These are phyloP conservation scores for Leucoma salicis DNA, from an alignment of 2,888 invertebrate genomes.

Conservation along the genomic window DNA sequence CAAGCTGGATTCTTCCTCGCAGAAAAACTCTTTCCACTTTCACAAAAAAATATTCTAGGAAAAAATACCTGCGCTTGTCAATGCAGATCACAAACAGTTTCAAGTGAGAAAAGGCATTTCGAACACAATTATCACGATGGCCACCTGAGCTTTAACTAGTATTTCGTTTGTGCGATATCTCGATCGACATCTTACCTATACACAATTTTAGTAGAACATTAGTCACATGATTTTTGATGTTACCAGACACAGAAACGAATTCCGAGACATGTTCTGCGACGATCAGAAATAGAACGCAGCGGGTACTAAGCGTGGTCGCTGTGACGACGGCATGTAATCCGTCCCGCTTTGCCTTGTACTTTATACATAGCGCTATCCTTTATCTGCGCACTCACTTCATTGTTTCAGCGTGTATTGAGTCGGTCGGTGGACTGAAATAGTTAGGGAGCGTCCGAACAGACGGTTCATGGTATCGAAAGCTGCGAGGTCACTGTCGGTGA, in stretches of 20 bases:
- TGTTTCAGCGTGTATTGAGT: slow-evolving; percentile 72
- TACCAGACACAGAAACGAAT: slow-evolving; percentile 79
- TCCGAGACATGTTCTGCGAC: slow-evolving; percentile 81
- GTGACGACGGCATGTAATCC: slow-evolving; percentile 63
- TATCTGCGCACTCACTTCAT: slow-evolving; percentile 73
- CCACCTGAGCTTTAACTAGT: too few relatives aligned
- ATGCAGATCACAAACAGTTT: too few relatives aligned
- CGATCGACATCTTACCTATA: slow-evolving; percentile 48
- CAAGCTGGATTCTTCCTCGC: too few relatives aligned
- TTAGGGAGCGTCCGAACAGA: slow-evolving; percentile 76
- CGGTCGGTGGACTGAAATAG: slow-evolving; percentile 78
- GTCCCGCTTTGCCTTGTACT: slow-evolving; percentile 62
- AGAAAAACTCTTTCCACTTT: too few relatives aligned
- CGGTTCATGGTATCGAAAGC: slow-evolving; percentile 74
- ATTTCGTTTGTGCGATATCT: slow-evolving; percentile 57
- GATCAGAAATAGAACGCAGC: slow-evolving; percentile 78
- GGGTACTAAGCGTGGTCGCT: slow-evolving; percentile 74
- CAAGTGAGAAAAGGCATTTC: too few relatives aligned
- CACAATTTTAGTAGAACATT: slow-evolving; percentile 55
- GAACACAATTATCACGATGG: too few relatives aligned
- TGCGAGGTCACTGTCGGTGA: slow-evolving; percentile 76
- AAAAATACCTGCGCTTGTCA: too few relatives aligned
- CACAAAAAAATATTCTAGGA: too few relatives aligned
- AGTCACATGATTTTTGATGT: slow-evolving; percentile 79
- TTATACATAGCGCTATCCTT: slow-evolving; percentile 64